Percentiles rank a stretch among this genome's conserved stretches.
phyloP scores from a whole-genome alignment of 2,797 vertebrate genomes.

The Sus cebifrons region DNA sequence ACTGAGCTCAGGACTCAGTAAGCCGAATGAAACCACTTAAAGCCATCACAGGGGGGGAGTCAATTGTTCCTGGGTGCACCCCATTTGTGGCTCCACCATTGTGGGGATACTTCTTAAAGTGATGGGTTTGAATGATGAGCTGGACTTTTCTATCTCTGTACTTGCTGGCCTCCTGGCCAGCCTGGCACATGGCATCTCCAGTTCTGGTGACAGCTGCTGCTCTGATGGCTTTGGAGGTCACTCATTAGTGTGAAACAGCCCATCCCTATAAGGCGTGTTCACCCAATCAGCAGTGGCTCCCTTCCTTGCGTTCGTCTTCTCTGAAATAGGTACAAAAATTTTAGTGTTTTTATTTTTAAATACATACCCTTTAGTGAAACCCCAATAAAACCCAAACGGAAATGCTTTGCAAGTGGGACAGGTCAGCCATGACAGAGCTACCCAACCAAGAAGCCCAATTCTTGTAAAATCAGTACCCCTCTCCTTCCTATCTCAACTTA shows the following conservation, averaged over 20 bases:
- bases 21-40: neutral
- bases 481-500: neutral
- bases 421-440: conserved; percentile 52
- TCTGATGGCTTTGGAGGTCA: neutral
- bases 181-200: neutral
- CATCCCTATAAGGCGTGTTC: neutral
- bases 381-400: conserved; percentile 70
- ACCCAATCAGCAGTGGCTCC: neutral
- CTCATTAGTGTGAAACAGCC: neutral
- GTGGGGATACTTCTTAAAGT: neutral
- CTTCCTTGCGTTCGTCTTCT: neutral
- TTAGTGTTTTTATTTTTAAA: conserved; percentile 77
- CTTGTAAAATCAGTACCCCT: conserved; percentile 58
- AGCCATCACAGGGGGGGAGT: neutral
- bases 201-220: neutral
- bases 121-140: neutral
- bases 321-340: neutral
- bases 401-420: conserved; percentile 67
- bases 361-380: conserved; percentile 50
- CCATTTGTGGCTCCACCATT: neutral
- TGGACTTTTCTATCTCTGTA: neutral
- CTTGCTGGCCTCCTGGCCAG: neutral
- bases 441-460: conserved; percentile 32
- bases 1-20: neutral
- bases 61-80: neutral